These are phyloP conservation scores for Phymastichus coffea DNA, from an alignment of 1,140 invertebrate genomes.

Conservation along the genomic window DNA sequence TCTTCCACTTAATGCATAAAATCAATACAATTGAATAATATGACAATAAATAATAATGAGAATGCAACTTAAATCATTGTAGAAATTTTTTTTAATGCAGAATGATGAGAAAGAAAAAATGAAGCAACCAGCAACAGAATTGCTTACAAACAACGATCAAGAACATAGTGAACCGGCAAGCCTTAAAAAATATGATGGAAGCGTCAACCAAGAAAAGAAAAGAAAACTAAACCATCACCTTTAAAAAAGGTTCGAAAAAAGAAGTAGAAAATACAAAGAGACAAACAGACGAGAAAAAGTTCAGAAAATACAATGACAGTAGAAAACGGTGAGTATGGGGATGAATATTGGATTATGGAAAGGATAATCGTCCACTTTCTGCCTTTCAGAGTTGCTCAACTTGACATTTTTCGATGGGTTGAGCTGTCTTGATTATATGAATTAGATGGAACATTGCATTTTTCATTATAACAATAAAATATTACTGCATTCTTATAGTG, in stretches of 20 bases:
- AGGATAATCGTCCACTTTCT: slow-evolving; percentile 24
- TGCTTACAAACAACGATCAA: too few relatives aligned
- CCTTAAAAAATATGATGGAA: slow-evolving; percentile 20
- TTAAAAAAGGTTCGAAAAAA: slow-evolving; percentile 37
- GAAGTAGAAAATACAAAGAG: slow-evolving; percentile 17
- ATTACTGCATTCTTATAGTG: neutral
- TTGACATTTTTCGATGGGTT: slow-evolving; percentile 27
- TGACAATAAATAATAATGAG: too few relatives aligned
- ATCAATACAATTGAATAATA: neutral
- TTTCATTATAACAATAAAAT: neutral
- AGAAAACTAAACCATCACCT: slow-evolving; percentile 44
- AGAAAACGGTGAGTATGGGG: slow-evolving; percentile 12
- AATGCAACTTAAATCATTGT: too few relatives aligned
- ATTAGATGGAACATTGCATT: slow-evolving; percentile 18
- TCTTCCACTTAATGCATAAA: neutral
- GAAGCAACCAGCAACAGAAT: too few relatives aligned
- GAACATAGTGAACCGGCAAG: slow-evolving; percentile 30
- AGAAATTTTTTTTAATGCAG: too few relatives aligned
- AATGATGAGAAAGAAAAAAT: slow-evolving; percentile 15
- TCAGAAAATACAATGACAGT: slow-evolving; percentile 20
- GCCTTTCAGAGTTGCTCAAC: neutral
- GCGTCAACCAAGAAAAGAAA: slow-evolving; percentile 31
- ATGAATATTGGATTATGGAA: slow-evolving; percentile 25
- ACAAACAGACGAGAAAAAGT: slow-evolving; percentile 16
- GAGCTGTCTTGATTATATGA: slow-evolving; percentile 20